Conservation (phyloP, 1,140 invertebrate species). For the Dendroctonus valens region DNA sequence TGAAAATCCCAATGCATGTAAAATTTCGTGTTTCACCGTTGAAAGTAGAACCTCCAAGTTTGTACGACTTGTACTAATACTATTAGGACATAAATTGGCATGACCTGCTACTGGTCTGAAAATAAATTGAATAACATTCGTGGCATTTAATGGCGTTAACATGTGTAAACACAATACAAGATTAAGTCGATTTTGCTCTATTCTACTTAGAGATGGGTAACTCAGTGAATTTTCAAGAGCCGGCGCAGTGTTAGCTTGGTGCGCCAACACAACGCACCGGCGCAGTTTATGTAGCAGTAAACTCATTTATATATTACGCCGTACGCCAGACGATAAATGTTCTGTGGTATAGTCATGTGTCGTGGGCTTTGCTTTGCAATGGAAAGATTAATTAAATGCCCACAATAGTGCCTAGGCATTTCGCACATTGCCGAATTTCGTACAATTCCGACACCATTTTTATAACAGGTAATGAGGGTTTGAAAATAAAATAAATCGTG, state of each 20-base stretch:
- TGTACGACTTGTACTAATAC: conserved; percentile 88
- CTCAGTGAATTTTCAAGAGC: conserved; percentile 55
- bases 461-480: too few relatives aligned
- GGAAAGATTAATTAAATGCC: too few relatives aligned
- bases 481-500: too few relatives aligned
- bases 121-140: conserved; percentile 34
- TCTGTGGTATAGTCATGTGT: too few relatives aligned
- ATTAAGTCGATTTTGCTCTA: too few relatives aligned
- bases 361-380: too few relatives aligned
- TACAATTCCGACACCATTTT: too few relatives aligned
- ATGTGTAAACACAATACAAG: conserved; percentile 26
- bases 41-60: conserved; percentile 91
- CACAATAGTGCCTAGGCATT: too few relatives aligned
- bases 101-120: conserved; percentile 95
- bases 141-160: neutral
- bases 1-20: conserved; percentile 96
- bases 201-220: neutral
- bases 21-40: conserved; percentile 98
- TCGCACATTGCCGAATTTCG: too few relatives aligned
- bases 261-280: conserved; percentile 91
- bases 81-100: conserved; percentile 96
- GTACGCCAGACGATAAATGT: too few relatives aligned
- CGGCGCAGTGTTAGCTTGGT: conserved; percentile 87
- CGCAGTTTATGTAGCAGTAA: too few relatives aligned
- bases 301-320: too few relatives aligned